Percentiles rank a stretch among this genome's conserved stretches.
phyloP scores from a whole-genome alignment of 2,797 vertebrate genomes.

The Triplophysa bombifrons region DNA sequence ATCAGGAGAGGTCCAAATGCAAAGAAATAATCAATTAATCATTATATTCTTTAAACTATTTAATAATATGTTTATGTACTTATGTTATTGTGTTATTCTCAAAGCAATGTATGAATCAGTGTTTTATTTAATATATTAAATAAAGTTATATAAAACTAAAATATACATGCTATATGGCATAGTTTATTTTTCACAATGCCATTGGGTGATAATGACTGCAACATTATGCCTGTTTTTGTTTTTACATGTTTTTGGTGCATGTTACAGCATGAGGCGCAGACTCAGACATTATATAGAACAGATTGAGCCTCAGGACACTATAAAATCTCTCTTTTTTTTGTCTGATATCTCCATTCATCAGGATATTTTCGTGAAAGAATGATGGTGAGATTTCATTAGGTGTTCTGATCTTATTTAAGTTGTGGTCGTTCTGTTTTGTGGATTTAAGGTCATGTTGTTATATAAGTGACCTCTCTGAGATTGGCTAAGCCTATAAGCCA shows the following conservation, averaged over 20 bases:
- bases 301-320: too few species aligned
- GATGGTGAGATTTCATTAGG: neutral
- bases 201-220: constrained; percentile 14
- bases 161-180: neutral
- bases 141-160: neutral
- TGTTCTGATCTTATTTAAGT: neutral
- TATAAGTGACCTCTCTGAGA: neutral
- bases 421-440: neutral
- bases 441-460: neutral
- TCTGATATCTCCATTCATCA: too few species aligned
- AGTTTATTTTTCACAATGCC: constrained; percentile 5
- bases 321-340: too few species aligned
- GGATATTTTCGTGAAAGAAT: too few species aligned
- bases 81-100: constrained; percentile 1
- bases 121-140: neutral
- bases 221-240: neutral
- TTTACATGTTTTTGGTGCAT: constrained; percentile 19
- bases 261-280: constrained; percentile 1
- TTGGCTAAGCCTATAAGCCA: neutral
- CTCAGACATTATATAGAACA: too few species aligned
- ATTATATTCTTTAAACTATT: neutral
- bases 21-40: neutral
- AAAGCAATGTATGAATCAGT: neutral
- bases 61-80: neutral
- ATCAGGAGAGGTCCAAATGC: neutral